Conservation (phyloP, 2,888 invertebrate species). For the Lamellibrachia satsuma region DNA sequence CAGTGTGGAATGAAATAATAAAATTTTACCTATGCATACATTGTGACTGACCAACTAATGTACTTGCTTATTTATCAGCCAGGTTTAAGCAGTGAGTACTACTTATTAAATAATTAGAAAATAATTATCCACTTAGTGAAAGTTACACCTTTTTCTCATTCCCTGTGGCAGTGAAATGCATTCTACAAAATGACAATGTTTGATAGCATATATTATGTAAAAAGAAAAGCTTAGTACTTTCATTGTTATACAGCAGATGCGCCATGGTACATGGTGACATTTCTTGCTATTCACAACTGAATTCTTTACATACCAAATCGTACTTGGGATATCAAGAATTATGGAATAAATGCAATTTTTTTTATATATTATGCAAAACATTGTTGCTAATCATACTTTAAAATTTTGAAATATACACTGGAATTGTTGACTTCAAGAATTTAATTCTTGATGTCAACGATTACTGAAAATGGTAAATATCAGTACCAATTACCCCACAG, state of each 20-base stretch:
- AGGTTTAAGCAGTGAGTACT: not conserved
- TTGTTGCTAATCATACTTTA: too few species aligned
- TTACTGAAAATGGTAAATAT: not conserved
- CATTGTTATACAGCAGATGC: not conserved
- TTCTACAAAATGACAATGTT: not conserved
- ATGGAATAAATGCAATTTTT: not conserved
- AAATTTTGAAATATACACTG: not conserved
- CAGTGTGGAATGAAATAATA: not conserved
- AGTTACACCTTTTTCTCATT: not conserved
- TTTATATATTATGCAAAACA: not conserved
- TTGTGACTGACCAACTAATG: not conserved
- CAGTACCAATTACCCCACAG: not conserved
- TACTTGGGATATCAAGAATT: conserved; percentile 4
- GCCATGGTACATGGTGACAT: not conserved
- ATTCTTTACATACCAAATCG: conserved; percentile 9
- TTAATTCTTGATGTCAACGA: not conserved
- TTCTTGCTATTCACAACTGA: not conserved
- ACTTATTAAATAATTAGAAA: not conserved
- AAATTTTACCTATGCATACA: not conserved
- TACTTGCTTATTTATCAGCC: not conserved
- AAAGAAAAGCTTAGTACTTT: not conserved
- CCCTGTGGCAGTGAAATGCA: not conserved
- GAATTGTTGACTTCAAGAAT: not conserved
- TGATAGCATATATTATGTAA: not conserved
- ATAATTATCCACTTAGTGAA: not conserved